phyloP scores from a whole-genome alignment of 1,140 invertebrate species.

The Cydia amplana region DNA sequence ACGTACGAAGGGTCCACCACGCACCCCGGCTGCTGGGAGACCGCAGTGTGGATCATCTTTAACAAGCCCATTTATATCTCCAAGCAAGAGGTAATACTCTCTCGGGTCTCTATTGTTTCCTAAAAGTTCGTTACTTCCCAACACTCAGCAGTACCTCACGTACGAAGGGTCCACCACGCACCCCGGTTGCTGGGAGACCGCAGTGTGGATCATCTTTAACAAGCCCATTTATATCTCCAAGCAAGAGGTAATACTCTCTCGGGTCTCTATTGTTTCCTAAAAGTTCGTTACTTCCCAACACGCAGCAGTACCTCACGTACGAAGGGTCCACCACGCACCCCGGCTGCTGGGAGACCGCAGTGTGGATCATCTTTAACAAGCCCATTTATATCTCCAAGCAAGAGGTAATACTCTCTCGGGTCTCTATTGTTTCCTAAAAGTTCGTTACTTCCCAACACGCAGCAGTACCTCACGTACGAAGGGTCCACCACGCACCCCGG shows the following conservation, averaged over 20 bases:
- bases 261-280: too few relatives aligned
- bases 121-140: constrained; percentile 90
- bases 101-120: too few relatives aligned
- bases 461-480: constrained; percentile 98
- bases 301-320: constrained; percentile 97
- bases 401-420: constrained; percentile 84
- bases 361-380: constrained; percentile 97
- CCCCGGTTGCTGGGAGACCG: constrained; percentile 95
- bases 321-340: constrained; percentile 98
- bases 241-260: constrained; percentile 86
- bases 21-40: constrained; percentile 96
- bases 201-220: constrained; percentile 97
- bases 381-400: constrained; percentile 97
- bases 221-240: constrained; percentile 97
- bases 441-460: constrained; percentile 91
- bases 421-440: too few relatives aligned
- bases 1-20: constrained; percentile 99
- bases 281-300: constrained; percentile 91
- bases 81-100: constrained; percentile 87
- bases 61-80: constrained; percentile 98
- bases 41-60: constrained; percentile 95
- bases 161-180: constrained; percentile 98
- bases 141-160: constrained; percentile 96
- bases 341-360: constrained; percentile 94
- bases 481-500: constrained; percentile 97